Conservation (phyloP, 2,797 vertebrate genomes). For the Melanogrammus aeglefinus region DNA sequence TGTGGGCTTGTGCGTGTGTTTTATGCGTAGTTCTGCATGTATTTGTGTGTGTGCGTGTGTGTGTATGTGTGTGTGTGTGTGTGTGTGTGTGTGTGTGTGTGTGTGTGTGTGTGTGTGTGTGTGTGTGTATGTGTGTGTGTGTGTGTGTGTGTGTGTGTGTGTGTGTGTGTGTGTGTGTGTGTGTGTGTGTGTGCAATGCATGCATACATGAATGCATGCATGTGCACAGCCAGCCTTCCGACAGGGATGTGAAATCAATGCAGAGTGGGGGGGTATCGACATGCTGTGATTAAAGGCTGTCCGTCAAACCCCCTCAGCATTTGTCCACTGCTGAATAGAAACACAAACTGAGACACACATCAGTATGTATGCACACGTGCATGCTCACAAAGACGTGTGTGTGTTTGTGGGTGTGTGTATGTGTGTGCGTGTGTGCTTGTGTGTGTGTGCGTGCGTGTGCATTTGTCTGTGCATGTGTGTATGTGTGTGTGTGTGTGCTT, state of each 20-base stretch:
- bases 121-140: neutral
- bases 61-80: slow-evolving; percentile 13
- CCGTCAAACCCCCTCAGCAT: slow-evolving; percentile 43
- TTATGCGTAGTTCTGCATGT: no score
- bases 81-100: neutral
- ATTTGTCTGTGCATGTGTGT: no score
- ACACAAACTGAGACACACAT: slow-evolving; percentile 15
- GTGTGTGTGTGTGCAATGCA: neutral
- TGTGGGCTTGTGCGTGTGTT: neutral
- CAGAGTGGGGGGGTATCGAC: slow-evolving; percentile 53
- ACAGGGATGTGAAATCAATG: slow-evolving; percentile 56
- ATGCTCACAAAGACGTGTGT: slow-evolving; percentile 1
- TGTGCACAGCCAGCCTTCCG: slow-evolving; percentile 32
- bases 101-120: neutral
- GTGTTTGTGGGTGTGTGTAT: neutral
- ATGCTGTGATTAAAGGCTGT: slow-evolving; percentile 53
- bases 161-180: neutral
- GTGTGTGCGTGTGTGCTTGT: neutral
- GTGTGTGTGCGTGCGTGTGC: neutral
- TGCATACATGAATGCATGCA: slow-evolving; percentile 19
- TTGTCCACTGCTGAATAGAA: slow-evolving; percentile 33
- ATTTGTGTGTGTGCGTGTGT: neutral
- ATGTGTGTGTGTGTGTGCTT: neutral
- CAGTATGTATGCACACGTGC: slow-evolving; percentile 17
- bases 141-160: slow-evolving; percentile 5